phyloP scores from a whole-genome alignment of 2,113 vertebrate species.

The Shinisaurus crocodilurus region DNA sequence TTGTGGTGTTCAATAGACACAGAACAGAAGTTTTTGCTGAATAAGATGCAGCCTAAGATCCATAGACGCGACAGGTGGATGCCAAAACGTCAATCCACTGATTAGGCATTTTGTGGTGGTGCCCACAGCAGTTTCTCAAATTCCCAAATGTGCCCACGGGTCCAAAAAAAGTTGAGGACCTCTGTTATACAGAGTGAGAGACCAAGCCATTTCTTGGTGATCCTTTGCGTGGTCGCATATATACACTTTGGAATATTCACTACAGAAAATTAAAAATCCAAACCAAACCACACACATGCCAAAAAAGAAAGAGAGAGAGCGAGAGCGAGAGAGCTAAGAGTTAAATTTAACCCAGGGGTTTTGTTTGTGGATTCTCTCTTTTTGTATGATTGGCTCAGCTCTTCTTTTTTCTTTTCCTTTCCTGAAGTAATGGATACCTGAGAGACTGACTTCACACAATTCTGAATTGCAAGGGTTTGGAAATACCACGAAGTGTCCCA shows the following conservation, averaged over 20 bases:
- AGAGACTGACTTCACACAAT: slow-evolving; percentile 18
- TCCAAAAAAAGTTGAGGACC: neutral
- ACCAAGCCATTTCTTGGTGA: neutral
- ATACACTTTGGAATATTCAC: neutral
- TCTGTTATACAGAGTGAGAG: no score
- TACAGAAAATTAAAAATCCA: neutral
- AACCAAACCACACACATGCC: neutral
- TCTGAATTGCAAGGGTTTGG: slow-evolving; percentile 42
- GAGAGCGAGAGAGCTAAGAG: neutral
- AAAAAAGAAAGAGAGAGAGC: rapidly evolving
- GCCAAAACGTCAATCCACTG: no score
- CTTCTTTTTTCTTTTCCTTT: slow-evolving; percentile 35
- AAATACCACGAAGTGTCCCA: slow-evolving; percentile 43
- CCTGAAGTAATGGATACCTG: neutral
- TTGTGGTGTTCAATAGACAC: no score
- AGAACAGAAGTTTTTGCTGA: no score
- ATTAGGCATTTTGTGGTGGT: no score
- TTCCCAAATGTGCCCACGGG: no score
- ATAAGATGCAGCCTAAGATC: no score
- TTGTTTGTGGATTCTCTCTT: neutral
- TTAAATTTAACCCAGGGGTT: neutral
- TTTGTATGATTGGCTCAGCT: slow-evolving; percentile 29
- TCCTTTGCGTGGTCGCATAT: neutral
- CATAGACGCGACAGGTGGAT: no score
- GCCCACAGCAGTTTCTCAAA: no score